A percentile compares a stretch with the other conserved stretches of the same genome.
Evolutionary conservation across 2,113 vertebrate species (phyloP).

Genomic region (Notothenia rossii): DNA sequence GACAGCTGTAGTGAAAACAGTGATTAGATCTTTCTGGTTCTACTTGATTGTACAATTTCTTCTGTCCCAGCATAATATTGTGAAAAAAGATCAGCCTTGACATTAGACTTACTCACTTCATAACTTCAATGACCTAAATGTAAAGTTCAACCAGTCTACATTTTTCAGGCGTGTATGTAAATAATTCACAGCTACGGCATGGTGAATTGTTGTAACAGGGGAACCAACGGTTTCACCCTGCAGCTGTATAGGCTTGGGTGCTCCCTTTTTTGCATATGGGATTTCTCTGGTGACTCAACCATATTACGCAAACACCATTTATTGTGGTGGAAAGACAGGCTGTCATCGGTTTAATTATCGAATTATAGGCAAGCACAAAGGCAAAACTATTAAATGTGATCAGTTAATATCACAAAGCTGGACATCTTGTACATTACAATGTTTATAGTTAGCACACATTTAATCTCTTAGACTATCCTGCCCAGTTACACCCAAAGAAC

Average conservation of each 20-base stretch:
- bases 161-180: neutral
- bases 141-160: neutral
- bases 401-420: neutral
- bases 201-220: conserved; percentile 21
- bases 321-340: conserved; percentile 6
- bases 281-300: conserved; percentile 57
- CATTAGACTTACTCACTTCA: neutral
- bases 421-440: neutral
- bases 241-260: conserved; percentile 58
- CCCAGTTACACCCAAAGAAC: conserved; percentile 47
- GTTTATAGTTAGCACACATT: neutral
- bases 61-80: neutral
- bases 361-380: neutral
- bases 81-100: neutral
- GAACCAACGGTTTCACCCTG: conserved; percentile 63
- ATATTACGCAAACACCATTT: conserved; percentile 42
- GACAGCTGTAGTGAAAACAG: conserved; percentile 31
- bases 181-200: neutral
- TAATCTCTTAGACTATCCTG: conserved; percentile 30
- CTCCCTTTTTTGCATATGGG: conserved; percentile 51
- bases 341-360: neutral
- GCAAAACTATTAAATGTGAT: neutral
- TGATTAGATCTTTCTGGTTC: neutral
- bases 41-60: no score
- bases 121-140: neutral